A percentile compares a stretch with the other conserved stretches of the same genome.
Evolutionary conservation across 2,888 invertebrate species (phyloP).

Genomic region (Heliconius hortense): DNA sequence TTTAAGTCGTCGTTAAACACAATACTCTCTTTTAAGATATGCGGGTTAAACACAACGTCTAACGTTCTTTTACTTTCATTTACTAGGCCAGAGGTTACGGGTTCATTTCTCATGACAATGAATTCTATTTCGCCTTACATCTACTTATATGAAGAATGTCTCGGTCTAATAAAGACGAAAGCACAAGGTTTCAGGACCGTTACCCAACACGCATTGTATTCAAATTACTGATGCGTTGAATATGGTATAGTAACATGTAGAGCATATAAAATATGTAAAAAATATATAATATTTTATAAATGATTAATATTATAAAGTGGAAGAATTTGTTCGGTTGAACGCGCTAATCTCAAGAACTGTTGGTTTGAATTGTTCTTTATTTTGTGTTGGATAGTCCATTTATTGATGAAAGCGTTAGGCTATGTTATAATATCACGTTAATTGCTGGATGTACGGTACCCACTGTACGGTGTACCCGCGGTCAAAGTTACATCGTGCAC

Average conservation of each 20-base stretch:
- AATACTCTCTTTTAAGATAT: background rate
- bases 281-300: background rate
- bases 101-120: slow-evolving; percentile 6
- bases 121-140: background rate
- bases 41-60: background rate
- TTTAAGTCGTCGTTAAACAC: background rate
- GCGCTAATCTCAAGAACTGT: background rate
- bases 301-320: no score
- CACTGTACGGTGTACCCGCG: no score
- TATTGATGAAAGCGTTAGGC: no score
- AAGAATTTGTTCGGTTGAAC: no score
- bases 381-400: no score
- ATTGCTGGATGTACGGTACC: no score
- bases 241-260: slow-evolving; percentile 2
- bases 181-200: slow-evolving; percentile 11
- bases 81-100: slow-evolving; percentile 11
- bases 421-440: no score
- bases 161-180: slow-evolving; percentile 8
- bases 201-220: slow-evolving; percentile 17
- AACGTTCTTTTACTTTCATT: background rate
- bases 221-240: slow-evolving; percentile 10
- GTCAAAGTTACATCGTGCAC: no score
- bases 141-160: background rate
- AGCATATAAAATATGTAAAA: slow-evolving; percentile 1
- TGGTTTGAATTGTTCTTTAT: background rate